A percentile compares a stretch with the other conserved stretches of the same genome.
phyloP scores from a whole-genome alignment of 2,113 vertebrate genomes.

The Pungitius pungitius region DNA sequence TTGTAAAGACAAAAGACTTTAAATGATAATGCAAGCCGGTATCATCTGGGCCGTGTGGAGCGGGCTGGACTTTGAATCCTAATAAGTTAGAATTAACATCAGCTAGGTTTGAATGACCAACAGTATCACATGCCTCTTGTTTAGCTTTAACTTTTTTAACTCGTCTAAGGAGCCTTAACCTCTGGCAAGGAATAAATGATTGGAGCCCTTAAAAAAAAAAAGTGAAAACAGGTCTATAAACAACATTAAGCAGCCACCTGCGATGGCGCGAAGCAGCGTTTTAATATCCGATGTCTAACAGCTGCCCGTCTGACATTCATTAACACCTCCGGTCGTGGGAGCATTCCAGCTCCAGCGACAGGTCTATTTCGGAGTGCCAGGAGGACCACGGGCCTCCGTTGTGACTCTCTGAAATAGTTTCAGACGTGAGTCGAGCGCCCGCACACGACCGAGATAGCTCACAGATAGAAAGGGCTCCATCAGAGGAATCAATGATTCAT shows the following conservation, averaged over 20 bases:
- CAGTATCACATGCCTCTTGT: constrained; percentile 61
- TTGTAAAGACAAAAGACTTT: background rate
- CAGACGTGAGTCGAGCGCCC: background rate
- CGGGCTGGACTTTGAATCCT: constrained; percentile 43
- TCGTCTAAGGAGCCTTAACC: constrained; percentile 20
- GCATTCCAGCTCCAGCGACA: constrained; percentile 31
- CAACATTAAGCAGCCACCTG: constrained; percentile 38
- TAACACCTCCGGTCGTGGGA: constrained; percentile 47
- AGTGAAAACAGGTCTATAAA: constrained; percentile 27
- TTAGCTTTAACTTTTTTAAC: constrained; percentile 51
- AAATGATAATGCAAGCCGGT: constrained; percentile 5
- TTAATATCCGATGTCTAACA: constrained; percentile 63
- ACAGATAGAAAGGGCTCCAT: background rate
- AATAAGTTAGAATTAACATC: constrained; percentile 57
- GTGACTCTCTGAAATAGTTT: constrained; percentile 26
- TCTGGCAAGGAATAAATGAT: constrained; percentile 49
- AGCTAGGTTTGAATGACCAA: constrained; percentile 28
- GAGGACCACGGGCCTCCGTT: background rate
- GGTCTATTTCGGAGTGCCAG: constrained; percentile 34
- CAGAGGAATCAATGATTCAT: constrained; percentile 9
- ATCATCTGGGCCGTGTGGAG: background rate
- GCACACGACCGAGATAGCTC: background rate
- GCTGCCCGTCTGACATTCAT: constrained; percentile 64
- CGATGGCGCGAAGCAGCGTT: constrained; percentile 39
- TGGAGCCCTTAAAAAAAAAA: constrained; percentile 17